phyloP scores from a whole-genome alignment of 2,113 vertebrate species.

The Syngnathus typhle region DNA sequence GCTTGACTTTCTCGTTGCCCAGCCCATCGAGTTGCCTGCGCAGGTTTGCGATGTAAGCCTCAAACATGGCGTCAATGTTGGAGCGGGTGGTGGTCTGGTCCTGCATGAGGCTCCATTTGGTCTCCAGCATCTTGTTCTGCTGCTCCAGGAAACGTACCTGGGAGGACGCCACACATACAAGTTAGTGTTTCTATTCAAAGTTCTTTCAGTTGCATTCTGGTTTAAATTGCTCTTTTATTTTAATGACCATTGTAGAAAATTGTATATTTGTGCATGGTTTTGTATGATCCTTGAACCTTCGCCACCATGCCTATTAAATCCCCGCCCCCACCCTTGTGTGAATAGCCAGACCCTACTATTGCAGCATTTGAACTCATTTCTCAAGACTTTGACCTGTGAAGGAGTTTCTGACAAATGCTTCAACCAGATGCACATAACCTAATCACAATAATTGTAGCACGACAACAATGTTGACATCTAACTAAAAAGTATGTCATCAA shows the following conservation, averaged over 20 bases:
- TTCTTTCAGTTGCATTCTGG: background rate
- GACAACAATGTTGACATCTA: background rate
- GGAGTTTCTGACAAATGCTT: background rate
- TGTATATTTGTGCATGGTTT: background rate
- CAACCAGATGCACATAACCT: background rate
- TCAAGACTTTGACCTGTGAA: background rate
- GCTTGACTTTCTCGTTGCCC: constrained; percentile 77
- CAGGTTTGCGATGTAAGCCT: constrained; percentile 81
- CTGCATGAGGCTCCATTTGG: constrained; percentile 91
- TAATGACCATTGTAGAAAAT: no score
- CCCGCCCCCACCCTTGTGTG: background rate
- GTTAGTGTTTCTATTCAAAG: no score
- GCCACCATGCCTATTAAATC: constrained; percentile 10
- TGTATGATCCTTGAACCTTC: constrained; percentile 1
- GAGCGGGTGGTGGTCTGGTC: constrained; percentile 75
- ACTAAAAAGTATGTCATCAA: background rate
- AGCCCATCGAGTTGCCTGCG: constrained; percentile 79
- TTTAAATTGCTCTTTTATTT: background rate
- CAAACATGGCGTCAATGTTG: constrained; percentile 81
- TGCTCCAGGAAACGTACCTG: constrained; percentile 94
- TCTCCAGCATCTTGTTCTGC: constrained; percentile 97
- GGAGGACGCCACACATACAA: constrained; percentile 11
- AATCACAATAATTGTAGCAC: background rate
- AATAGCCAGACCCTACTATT: constrained; percentile 38
- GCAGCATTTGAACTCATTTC: background rate